Base-by-base conservation (phyloP, 2,113 vertebrate genomes). In the Plectropomus leopardus region DNA sequence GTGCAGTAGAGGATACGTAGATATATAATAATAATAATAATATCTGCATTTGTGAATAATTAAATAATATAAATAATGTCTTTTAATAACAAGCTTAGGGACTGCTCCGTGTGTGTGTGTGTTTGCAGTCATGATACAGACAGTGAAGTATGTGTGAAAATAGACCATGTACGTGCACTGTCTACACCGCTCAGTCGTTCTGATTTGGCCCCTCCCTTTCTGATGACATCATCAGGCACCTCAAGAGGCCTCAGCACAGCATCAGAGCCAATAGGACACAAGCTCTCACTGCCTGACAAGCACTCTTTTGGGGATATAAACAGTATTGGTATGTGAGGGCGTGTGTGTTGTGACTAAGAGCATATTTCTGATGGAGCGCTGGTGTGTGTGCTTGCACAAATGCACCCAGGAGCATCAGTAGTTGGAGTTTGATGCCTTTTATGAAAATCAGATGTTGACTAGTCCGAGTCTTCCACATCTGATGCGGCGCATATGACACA, bases 221-320 rank as follows among this genome's bases (percentile, higher is more conserved):
- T 26, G 4, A 59, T 72, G 75, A 88, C 72, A 32, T 80, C 71
- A 72, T 45, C 61, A 17, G 57, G 44, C 65, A 58, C 65, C 77
- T 65, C 76, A 34, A 45, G 74, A 76, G 74, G 77, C 82, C 77
- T 47, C 16, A 16, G 42, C 36, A 51, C 45, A 36, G 63, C 34
- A 26, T 57, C 9, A 0, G 4, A 79, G 77, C 66, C 61, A 59
- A 68, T 51, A 48, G 48, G 76, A 83, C 28, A 4, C 9, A 70
- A 32, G 5, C 65, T 63, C 80, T 73, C 48, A 11, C 32, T 70
- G 73, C 54, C 42, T 73, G 63, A 81, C 42, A 30, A 72, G 45
- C 61, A 28, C 40, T 82, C 72, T 83, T 19, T 42, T n/a, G 77
- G 61, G 79, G 74, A 82, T 68, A 66, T 32, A 76, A 72, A 80